Evolutionary conservation across 1,140 invertebrate genomes (phyloP), one percentile per base, ranked within the genome.

Genomic region (Lepidurus couesii): DNA sequence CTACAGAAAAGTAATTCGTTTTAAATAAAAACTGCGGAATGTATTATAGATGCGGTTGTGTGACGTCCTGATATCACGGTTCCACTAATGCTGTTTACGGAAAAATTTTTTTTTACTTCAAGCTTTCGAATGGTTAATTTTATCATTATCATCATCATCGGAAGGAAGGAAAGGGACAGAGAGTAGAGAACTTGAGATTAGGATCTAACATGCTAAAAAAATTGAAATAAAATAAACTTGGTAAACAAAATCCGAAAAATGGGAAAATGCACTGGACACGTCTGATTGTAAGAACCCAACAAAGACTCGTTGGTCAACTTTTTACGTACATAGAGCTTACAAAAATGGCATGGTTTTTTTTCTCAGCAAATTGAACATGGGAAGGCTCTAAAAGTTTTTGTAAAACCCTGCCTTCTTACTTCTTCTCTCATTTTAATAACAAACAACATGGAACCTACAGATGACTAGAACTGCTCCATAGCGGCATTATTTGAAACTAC

Each of bases 281-380:
- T 65, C 53, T 65, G 53, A 65, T 65, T 65, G 53, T 65, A 65
- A 65, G 53, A 65, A 65, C 53, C 53, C 53, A 65, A 65, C 53
- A 65, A 65, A 65, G 53, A 65, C 53, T 65, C 53, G 53, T 65
- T 65, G 53, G 53, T 65, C 53, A 65, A 65, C 53, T 65, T 65
- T 65, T 65, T 65, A 65, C 53, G 53, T 65, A 65, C 53, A 65
- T 65, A 16, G 53, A 65, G 53, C 13, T 65, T 65, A 65, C 53
- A 65, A 65, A 65, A 65, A 65, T 65, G 53, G 53, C 53, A 65
- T 65, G 8, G 47, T 65, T 65, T n/a, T 65, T 65, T 65, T 65
- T 65, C 53, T n/a, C 16, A 13, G 21, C 16, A 47, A 65, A 65
- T 65, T 65, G 53, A 65, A 65, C 53, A 65, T 65, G 53, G 53